A percentile compares a stretch with the other conserved stretches of the same genome.
phyloP scores from a whole-genome alignment of 2,888 invertebrate genomes.

The Lissonota sp. region DNA sequence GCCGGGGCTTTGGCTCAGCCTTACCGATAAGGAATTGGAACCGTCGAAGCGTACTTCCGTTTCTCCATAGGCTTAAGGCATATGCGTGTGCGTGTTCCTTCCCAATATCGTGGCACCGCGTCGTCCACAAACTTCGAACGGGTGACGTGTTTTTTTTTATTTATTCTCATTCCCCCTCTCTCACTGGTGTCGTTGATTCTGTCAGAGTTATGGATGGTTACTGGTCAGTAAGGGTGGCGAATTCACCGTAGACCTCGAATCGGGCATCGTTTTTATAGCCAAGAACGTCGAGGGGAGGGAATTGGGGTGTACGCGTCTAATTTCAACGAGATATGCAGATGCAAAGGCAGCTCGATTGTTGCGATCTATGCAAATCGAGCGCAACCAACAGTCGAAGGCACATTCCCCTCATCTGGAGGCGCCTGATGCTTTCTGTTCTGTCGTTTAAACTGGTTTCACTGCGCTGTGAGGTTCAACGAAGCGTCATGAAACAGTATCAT shows the following conservation, averaged over 20 bases:
- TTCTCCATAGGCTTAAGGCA: slow-evolving; percentile 59
- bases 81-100: slow-evolving; percentile 9
- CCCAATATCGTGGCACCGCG: slow-evolving; percentile 20
- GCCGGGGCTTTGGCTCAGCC: slow-evolving; percentile 66
- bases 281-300: slow-evolving; percentile 64
- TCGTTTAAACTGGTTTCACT: too few relatives aligned
- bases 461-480: too few relatives aligned
- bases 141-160: slow-evolving; percentile 9
- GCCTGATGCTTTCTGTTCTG: too few relatives aligned
- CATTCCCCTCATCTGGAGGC: neutral
- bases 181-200: too few relatives aligned
- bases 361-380: slow-evolving; percentile 81
- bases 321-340: slow-evolving; percentile 83
- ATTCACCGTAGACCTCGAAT: neutral
- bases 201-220: slow-evolving; percentile 50
- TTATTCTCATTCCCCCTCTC: too few relatives aligned
- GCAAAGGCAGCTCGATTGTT: slow-evolving; percentile 69
- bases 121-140: slow-evolving; percentile 33
- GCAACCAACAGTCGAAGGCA: slow-evolving; percentile 45
- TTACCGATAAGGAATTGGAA: slow-evolving; percentile 79
- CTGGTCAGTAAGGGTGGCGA: slow-evolving; percentile 48
- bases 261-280: slow-evolving; percentile 13
- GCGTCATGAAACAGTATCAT: too few relatives aligned
- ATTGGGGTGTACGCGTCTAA: slow-evolving; percentile 75
- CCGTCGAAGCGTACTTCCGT: slow-evolving; percentile 80